phyloP scores from a whole-genome alignment of 2,113 vertebrate species.

The Aptenodytes forsteri region DNA sequence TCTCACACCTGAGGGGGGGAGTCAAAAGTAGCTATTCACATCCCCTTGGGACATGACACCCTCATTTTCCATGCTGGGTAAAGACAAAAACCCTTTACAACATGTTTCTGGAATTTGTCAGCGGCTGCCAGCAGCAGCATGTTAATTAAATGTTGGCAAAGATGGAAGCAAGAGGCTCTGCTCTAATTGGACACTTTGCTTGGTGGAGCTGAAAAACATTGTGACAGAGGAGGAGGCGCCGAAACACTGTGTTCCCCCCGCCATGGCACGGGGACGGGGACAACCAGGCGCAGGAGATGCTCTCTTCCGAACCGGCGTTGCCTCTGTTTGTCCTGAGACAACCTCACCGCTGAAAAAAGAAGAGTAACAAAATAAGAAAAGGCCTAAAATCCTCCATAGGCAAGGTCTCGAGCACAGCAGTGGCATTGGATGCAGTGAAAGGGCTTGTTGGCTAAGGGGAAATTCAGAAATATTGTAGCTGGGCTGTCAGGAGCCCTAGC shows the following conservation, averaged over 20 bases:
- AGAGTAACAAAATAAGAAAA: not conserved
- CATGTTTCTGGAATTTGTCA: conserved; percentile 81
- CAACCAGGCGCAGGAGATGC: not conserved
- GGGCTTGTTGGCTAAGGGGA: not conserved
- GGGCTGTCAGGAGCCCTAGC: not conserved
- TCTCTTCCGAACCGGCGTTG: not conserved
- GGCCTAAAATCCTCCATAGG: not conserved
- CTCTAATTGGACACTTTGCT: conserved; percentile 83
- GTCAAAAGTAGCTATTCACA: conserved; percentile 76
- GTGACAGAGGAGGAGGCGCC: conserved; percentile 77
- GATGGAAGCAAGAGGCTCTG: conserved; percentile 78
- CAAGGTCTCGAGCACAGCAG: fast-evolving
- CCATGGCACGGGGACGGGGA: not conserved
- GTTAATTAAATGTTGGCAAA: conserved; percentile 82
- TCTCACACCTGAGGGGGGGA: conserved; percentile 67
- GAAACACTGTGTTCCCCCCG: conserved; percentile 20
- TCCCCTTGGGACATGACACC: conserved; percentile 72
- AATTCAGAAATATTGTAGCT: not conserved
- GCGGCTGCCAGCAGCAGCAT: conserved; percentile 78
- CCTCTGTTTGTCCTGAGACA: conserved; percentile 26
- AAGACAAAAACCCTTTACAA: conserved; percentile 81
- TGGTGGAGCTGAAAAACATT: conserved; percentile 79
- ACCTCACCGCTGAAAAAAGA: not conserved
- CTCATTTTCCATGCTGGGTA: conserved; percentile 80
- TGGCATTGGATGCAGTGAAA: not conserved